phyloP scores from a whole-genome alignment of 2,797 vertebrate genomes.

The Coluber constrictor region DNA sequence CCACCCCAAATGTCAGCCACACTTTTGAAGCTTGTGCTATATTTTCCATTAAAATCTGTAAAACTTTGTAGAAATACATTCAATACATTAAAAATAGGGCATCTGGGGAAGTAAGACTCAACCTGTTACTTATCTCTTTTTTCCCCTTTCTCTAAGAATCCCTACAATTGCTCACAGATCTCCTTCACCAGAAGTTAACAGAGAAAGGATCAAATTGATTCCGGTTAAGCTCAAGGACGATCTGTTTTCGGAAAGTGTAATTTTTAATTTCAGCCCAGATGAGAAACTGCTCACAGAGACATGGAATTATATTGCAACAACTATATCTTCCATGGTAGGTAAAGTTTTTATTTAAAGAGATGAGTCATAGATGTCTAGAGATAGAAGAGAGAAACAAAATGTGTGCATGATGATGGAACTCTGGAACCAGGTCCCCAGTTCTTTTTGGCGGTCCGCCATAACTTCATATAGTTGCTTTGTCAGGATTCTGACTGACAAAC shows the following conservation, averaged over 20 bases:
- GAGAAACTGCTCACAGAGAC: slow-evolving; percentile 72
- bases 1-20: background rate
- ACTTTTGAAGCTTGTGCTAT: background rate
- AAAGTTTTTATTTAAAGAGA: background rate
- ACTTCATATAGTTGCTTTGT: background rate
- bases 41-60: background rate
- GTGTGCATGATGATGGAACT: background rate
- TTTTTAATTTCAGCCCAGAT: slow-evolving; percentile 37
- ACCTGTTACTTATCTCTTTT: background rate
- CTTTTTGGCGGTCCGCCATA: background rate
- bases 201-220: slow-evolving; percentile 44
- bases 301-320: slow-evolving; percentile 70
- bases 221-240: slow-evolving; percentile 45
- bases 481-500: background rate
- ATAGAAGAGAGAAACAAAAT: background rate
- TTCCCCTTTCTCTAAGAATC: slow-evolving; percentile 56
- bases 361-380: background rate
- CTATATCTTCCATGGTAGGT: slow-evolving; percentile 78
- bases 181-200: slow-evolving; percentile 55
- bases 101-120: background rate
- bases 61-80: background rate
- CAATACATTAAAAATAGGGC: background rate
- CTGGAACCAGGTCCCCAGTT: background rate
- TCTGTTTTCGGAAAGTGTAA: slow-evolving; percentile 37
- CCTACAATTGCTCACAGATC: slow-evolving; percentile 64